Evolutionary conservation across 1,140 invertebrate species (phyloP), one percentile per base, ranked within the genome.

Genomic region (Drosophila pseudoananassae): DNA sequence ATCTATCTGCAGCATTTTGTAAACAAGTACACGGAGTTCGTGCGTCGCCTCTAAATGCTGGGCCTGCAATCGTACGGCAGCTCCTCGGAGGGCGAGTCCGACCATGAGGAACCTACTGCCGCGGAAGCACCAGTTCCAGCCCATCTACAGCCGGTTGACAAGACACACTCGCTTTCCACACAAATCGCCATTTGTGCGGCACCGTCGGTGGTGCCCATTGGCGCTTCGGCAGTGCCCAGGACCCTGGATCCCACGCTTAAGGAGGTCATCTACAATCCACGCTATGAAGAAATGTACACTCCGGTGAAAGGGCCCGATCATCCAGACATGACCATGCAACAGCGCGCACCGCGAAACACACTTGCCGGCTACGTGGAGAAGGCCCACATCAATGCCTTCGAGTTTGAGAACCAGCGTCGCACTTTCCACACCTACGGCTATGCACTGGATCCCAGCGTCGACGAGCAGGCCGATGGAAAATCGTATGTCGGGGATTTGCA

Each of bases 351-450:
- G 1, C 97, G 97, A 91, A 99, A 99, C 92, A 98, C 96, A 64
- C 92, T 99, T 0, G 96, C 98, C 23, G 99, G 99, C 10, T 99
- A 95, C 94, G 96, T 99, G 4, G 99, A 99, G 92, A 94, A 96
- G 78, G 97, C 98, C 4, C 97, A 99, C 92, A 95, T 99, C 27
- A 99, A 96, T 93, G 97, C 98, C 82, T 99, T 99, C 92, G 97
- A 99, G 79, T 99, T 99, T 94, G 99, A 99, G 93, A 98, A 97
- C 92, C 98, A 99, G 90, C 94, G 99, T 70, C 93, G 98, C 90
- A 99, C 98, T 9, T 99, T 99, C 92, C 93, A 95, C 29, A 98
- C 97, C 90, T 99, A 97, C 93, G 98, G 98, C n/a, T 99, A 98
- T 94, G 98, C 98, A 2, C 90, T 98, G 50, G 98, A 99, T 94